phyloP scores from a whole-genome alignment of 2,113 vertebrate species.

The Mormyrus iriodes region DNA sequence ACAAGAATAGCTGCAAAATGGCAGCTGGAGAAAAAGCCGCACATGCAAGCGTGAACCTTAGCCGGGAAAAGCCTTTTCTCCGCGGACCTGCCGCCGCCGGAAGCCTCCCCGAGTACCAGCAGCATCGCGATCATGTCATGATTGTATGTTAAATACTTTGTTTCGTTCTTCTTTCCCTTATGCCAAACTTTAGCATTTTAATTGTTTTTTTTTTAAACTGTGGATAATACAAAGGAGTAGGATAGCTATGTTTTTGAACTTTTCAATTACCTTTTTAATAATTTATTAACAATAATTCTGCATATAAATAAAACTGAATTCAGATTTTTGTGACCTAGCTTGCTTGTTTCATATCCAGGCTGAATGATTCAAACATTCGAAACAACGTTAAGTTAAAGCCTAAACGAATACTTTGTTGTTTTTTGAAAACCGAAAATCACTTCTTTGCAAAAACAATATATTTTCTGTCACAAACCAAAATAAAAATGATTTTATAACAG shows the following conservation, averaged over 20 bases:
- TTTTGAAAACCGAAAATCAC: not conserved
- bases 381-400: not conserved
- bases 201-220: not conserved
- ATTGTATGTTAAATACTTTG: not conserved
- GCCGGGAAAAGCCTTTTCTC: not conserved
- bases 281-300: not conserved
- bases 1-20: constrained; percentile 52
- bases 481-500: not conserved
- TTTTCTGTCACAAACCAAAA: not conserved
- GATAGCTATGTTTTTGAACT: not conserved
- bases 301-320: not conserved
- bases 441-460: not conserved
- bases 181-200: not conserved
- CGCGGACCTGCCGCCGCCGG: not conserved
- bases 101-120: not conserved
- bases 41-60: constrained; percentile 3
- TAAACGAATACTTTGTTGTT: not conserved
- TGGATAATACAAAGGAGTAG: not conserved
- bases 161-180: not conserved
- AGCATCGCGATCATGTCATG: not conserved
- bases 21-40: constrained; percentile 50
- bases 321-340: not conserved
- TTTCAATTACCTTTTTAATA: not conserved
- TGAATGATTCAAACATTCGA: not conserved
- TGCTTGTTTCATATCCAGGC: not conserved